These are phyloP conservation scores for Nomada fucata DNA, from an alignment of 2,888 invertebrate genomes.

Conservation along the genomic window DNA sequence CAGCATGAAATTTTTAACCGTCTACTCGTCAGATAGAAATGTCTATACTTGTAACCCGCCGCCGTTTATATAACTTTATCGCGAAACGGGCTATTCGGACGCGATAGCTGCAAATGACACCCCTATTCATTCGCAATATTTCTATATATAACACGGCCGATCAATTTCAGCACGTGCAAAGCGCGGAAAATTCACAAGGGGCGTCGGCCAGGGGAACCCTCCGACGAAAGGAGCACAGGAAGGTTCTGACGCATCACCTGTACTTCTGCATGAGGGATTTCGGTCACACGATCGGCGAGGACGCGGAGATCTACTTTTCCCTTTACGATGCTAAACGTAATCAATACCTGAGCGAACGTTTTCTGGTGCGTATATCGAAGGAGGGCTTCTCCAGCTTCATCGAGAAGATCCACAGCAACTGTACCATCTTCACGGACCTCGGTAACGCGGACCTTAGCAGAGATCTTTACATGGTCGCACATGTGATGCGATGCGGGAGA, in stretches of 20 bases:
- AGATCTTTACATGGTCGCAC: constrained; percentile 94
- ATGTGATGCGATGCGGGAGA: constrained; percentile 95
- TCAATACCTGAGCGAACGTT: constrained; percentile 94
- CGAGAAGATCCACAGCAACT: constrained; percentile 94
- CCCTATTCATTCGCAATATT: too few relatives aligned
- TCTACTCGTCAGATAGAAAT: background rate
- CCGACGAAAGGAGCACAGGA: constrained; percentile 86
- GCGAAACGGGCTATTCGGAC: too few relatives aligned
- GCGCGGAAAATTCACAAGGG: constrained; percentile 85
- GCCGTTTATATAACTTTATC: background rate
- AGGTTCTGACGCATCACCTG: constrained; percentile 90
- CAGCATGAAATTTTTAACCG: constrained; percentile 35
- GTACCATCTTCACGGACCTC: constrained; percentile 93
- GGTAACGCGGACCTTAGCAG: constrained; percentile 93
- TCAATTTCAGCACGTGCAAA: constrained; percentile 85
- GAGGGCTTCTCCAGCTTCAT: constrained; percentile 96
- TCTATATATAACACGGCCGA: too few relatives aligned
- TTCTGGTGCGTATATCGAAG: constrained; percentile 94
- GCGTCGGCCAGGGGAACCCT: constrained; percentile 86
- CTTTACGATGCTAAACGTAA: constrained; percentile 92
- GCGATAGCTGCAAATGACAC: too few relatives aligned
- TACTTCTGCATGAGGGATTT: constrained; percentile 95
- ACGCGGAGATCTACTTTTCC: constrained; percentile 94
- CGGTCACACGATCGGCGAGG: constrained; percentile 93
- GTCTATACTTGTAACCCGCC: constrained; percentile 12